Percentiles rank a stretch among this genome's conserved stretches.
phyloP scores from a whole-genome alignment of 1,140 invertebrate genomes.

The Doryteuthis pealeii region DNA sequence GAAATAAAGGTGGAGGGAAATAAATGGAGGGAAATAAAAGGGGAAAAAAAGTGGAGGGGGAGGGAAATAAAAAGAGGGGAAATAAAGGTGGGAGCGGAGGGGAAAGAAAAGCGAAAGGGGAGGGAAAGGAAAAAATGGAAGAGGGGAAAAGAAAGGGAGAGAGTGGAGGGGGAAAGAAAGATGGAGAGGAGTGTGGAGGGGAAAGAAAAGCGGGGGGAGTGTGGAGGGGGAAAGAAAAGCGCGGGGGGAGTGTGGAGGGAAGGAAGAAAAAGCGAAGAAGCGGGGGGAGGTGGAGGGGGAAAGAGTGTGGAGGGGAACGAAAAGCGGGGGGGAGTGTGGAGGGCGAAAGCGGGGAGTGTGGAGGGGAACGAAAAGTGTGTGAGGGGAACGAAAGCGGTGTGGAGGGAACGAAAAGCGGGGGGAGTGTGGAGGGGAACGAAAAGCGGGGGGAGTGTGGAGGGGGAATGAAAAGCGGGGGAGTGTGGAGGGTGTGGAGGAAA shows the following conservation, averaged over 20 bases:
- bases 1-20: too few relatives aligned
- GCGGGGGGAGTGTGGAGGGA: background rate
- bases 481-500: background rate
- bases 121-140: background rate
- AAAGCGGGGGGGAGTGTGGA: background rate
- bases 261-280: background rate
- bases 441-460: background rate
- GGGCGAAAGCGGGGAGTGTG: background rate
- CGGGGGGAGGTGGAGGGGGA: background rate
- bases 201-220: background rate
- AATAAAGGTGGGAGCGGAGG: too few relatives aligned
- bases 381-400: background rate
- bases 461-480: background rate
- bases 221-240: background rate
- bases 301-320: background rate
- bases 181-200: background rate
- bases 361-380: background rate
- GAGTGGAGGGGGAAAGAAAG: background rate
- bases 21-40: too few relatives aligned
- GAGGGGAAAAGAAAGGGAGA: background rate
- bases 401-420: background rate
- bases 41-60: too few relatives aligned
- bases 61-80: too few relatives aligned
- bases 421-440: background rate
- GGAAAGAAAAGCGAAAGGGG: too few relatives aligned